phyloP scores from a whole-genome alignment of 2,888 invertebrate genomes.

The Ceratothoa steindachneri region DNA sequence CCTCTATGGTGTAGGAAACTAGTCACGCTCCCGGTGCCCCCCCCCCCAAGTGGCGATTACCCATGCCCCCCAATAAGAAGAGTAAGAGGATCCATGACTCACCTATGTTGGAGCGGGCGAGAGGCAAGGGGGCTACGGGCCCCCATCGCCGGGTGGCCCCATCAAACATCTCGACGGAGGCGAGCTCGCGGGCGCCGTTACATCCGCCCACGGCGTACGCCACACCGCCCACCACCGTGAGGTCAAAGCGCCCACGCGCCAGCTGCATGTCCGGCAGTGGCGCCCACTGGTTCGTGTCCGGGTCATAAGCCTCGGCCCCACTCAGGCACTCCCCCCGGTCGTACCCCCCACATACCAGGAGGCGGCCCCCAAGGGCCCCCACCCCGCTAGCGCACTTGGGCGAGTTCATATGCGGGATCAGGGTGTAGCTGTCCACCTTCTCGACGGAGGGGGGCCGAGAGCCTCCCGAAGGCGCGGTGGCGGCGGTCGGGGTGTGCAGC shows the following conservation, averaged over 20 bases:
- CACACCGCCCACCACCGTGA: constrained; percentile 64
- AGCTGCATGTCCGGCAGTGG: constrained; percentile 67
- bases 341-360: constrained; percentile 79
- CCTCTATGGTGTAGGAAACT: too few relatives aligned
- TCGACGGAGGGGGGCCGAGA: constrained; percentile 51
- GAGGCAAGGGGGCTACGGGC: constrained; percentile 58
- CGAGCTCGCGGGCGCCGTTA: constrained; percentile 75
- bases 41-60: too few relatives aligned
- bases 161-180: constrained; percentile 65
- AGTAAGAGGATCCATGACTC: too few relatives aligned
- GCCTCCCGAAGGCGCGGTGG: constrained; percentile 41
- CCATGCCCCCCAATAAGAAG: too few relatives aligned
- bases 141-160: constrained; percentile 57
- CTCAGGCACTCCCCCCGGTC: constrained; percentile 77
- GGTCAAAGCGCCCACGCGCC: constrained; percentile 73
- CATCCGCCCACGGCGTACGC: constrained; percentile 78
- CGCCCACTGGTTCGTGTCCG: constrained; percentile 66
- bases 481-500: constrained; percentile 54
- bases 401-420: constrained; percentile 62
- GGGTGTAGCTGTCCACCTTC: constrained; percentile 60
- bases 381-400: constrained; percentile 73
- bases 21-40: too few relatives aligned
- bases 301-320: constrained; percentile 70
- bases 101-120: constrained; percentile 67
- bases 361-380: constrained; percentile 64